phyloP scores from a whole-genome alignment of 2,797 vertebrate species.

The Leptodactylus fallax region DNA sequence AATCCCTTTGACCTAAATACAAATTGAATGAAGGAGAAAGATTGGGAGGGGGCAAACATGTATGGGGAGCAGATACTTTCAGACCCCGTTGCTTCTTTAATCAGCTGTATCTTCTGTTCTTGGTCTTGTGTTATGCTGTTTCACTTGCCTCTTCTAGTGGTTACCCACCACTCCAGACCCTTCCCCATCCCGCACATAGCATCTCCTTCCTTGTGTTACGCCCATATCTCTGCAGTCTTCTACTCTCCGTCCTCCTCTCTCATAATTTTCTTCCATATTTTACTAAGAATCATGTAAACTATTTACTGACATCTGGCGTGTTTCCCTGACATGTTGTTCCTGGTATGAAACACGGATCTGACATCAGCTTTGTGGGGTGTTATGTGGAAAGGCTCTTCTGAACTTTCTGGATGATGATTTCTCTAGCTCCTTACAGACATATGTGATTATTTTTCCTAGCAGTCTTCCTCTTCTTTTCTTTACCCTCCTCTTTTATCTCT shows the following conservation, averaged over 20 bases:
- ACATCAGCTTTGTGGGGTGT: not conserved
- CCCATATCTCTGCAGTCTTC: not conserved
- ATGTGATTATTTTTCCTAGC: not conserved
- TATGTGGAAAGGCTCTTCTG: too few relatives aligned
- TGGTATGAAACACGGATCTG: not conserved
- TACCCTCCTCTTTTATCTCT: not conserved
- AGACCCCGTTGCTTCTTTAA: not conserved
- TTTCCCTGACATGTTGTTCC: not conserved
- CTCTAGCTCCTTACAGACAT: not conserved
- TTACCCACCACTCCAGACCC: not conserved
- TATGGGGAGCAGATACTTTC: not conserved
- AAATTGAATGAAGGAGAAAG: conserved; percentile 50
- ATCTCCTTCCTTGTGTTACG: not conserved
- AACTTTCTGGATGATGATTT: not conserved
- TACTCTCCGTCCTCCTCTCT: too few relatives aligned
- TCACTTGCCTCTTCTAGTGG: not conserved
- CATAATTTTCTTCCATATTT: not conserved
- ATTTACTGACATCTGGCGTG: not conserved
- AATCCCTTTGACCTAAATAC: conserved; percentile 63
- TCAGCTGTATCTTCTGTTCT: not conserved
- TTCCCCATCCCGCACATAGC: too few relatives aligned
- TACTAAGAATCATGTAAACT: not conserved
- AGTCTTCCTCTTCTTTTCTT: not conserved
- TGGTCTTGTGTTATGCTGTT: not conserved
- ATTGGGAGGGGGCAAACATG: not conserved